Evolutionary conservation across 37 sponge, comb jelly and placozoan species (phyloP), one percentile per base, ranked within the genome.

Genomic region (Eunapius fragilis): DNA sequence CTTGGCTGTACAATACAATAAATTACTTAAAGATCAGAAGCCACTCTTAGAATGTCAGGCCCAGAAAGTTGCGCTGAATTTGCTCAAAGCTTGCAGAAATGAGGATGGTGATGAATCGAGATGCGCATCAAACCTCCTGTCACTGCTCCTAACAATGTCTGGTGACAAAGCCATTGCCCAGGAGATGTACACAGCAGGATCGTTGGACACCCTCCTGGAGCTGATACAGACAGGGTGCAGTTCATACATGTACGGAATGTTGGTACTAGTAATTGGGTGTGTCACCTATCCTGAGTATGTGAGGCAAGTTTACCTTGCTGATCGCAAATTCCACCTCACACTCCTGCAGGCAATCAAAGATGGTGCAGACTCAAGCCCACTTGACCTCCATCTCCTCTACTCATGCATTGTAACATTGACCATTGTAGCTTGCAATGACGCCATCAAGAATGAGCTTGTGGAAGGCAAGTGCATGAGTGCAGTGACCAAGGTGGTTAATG

Each of bases 381-480:
- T 45, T 27, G 81, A 80, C n/a, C 70, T 75, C 13, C 37, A 27
- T 67, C 75, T 82, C 23, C 75, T 94, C 25, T 75, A 78, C 35
- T 91, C 96, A 30, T 90, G 89, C 70, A 88, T 88, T 37, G 76
- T 93, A 30, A 91, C 90, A 6, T 88, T 96, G 22, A 93, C 90
- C 67, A 92, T 92, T n/a, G 37, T 96, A 9, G 85, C 91, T 12
- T 87, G 91, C 25, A 88, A 91, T 0, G 96, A 96, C 67, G 73
- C 34, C 48, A 89, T 91, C 0, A 96, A 96, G 67, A 36, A 88
- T 26, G 22, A 79, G 49, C 77, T 91, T 67, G 85, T 91, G 2
- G 89, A 85, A 26, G 23, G 38, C 22, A 88, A 85, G 23, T 85
- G 91, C 50, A 67, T 94, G 0, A 49, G 33, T 4, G 23, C 82